Conservation (phyloP, 1,140 invertebrate genomes). For the Calosoma granatense region DNA sequence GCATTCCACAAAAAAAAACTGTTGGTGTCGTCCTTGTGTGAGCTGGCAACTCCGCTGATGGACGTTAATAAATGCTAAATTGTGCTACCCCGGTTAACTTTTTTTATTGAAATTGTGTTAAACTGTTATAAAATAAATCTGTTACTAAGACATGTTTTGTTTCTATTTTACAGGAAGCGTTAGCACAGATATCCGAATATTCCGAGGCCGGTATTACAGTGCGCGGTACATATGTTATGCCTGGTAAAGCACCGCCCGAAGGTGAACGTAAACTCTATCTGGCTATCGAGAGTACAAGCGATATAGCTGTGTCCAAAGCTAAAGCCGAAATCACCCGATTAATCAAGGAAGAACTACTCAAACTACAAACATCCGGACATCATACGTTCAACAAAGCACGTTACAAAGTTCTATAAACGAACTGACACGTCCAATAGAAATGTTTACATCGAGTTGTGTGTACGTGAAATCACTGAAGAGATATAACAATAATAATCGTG, state of each 20-base stretch:
- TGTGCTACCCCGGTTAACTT: too few species aligned
- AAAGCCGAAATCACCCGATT: conserved; percentile 96
- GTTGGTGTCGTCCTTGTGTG: too few species aligned
- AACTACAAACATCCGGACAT: conserved; percentile 78
- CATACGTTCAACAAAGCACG: conserved; percentile 83
- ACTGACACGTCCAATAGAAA: background rate
- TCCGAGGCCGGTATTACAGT: conserved; percentile 98
- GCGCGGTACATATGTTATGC: conserved; percentile 89
- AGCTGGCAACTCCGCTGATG: too few species aligned
- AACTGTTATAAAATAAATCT: too few species aligned
- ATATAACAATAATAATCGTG: too few species aligned
- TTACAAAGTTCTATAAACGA: conserved; percentile 84
- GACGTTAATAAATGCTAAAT: too few species aligned
- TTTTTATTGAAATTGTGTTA: too few species aligned
- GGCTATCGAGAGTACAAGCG: conserved; percentile 97
- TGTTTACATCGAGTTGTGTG: too few species aligned
- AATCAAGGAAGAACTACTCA: conserved; percentile 93
- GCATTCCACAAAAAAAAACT: too few species aligned
- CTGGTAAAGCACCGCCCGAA: conserved; percentile 82
- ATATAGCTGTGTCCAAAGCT: conserved; percentile 93
- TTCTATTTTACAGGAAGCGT: conserved; percentile 62
- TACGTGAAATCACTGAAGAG: too few species aligned
- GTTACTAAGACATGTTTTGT: background rate
- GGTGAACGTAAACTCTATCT: conserved; percentile 95
- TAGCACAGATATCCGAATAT: conserved; percentile 97